Base-by-base conservation (phyloP, 2,113 vertebrate species). In the Cyprinodon tularosa region DNA sequence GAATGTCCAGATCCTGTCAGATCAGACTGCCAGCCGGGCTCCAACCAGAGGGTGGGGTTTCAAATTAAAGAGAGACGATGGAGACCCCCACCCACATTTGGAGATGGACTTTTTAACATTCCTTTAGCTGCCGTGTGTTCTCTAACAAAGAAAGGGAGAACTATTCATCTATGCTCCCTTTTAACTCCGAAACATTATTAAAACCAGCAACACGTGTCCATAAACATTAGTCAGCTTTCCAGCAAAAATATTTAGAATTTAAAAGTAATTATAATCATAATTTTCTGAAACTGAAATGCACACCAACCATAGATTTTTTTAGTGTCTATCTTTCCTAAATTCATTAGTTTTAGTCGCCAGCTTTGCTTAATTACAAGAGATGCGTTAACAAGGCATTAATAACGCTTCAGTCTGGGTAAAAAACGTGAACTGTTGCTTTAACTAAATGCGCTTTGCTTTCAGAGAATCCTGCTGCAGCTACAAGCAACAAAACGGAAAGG, bases 341-440 rank as follows among this genome's bases (percentile, higher is more conserved):
- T 50, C 17, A 2, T 8, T 20, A 53, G 17, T 20, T 53, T 20
- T 53, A 17, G 5, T 1, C 8, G 17, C 20, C 48, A 53, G 7
- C 17, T 20, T 50, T 15, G 48, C 17, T 50, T 17, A 15, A 12
- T 50, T 17, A 50, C 14, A 3, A 20, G 50, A 15, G 50, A 20
- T 8, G 1, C 17, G 4, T 20, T n/a, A 53, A 53, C 9, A 53
- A 53, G 17, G 15, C 15, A 53, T 20, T 53, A 53, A 17, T 50
- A 50, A 53, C 8, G 17, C 50, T 3, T 20, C 50, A 53, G 14
- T 20, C 15, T 53, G 17, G 15, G 14, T 53, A 20, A 8, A 29
- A 12, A 22, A 6, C 1, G 10, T 66, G 50, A 68, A 44, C 86
- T 84, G 86, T 80, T 84, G 76, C 90, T 93, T 93, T 92, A 90